Base-by-base conservation (phyloP, 2,113 vertebrate species). In the Oostethus manadensis region DNA sequence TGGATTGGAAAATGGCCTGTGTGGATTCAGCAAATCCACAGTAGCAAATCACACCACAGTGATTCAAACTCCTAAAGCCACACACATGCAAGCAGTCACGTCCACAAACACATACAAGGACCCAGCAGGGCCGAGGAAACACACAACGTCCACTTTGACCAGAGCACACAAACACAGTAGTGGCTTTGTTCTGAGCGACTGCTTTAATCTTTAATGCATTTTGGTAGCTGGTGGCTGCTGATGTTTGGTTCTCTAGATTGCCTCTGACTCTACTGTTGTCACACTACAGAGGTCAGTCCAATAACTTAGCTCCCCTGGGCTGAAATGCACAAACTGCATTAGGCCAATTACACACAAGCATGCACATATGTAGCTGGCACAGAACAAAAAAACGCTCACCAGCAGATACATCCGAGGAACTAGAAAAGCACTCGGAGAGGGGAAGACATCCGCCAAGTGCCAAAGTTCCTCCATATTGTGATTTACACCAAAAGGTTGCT, bases 181-280 rank as follows among this genome's bases (percentile, higher is more conserved):
- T 71, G 75, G 73, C 75, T 86, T 78, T 84, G 76, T 84, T 82
- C 76, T 80, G 71, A 81, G 67, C 35, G 6, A 68, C 71, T 78
- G 79, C 78, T 75, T 85, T 79, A 82, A 81, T 84, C 80, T 84
- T 83, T 75, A 83, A 80, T 83, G 73, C 68, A 56, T 77, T 83
- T 75, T 78, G 76, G 72, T 75, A 68, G 73, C 65, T 80, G 50
- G 56, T 82, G 77, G 64, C 51, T 56, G 58, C 70, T 56, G 66
- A 60, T 70, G 71, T 81, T 71, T 62, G 66, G 74, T 51, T 70
- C 67, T 77, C 74, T 56, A 75, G 75, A 74, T 78, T 81, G 76
- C 68, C 62, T 77, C 72, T 51, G 62, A 79, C 78, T 78, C 47
- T 21, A 63, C 78, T 70, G 79, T 76, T 85, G 78, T 79, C 74